Evolutionary conservation across 1,140 invertebrate species (phyloP), one percentile per base, ranked within the genome.

Genomic region (Cyclina sinensis): DNA sequence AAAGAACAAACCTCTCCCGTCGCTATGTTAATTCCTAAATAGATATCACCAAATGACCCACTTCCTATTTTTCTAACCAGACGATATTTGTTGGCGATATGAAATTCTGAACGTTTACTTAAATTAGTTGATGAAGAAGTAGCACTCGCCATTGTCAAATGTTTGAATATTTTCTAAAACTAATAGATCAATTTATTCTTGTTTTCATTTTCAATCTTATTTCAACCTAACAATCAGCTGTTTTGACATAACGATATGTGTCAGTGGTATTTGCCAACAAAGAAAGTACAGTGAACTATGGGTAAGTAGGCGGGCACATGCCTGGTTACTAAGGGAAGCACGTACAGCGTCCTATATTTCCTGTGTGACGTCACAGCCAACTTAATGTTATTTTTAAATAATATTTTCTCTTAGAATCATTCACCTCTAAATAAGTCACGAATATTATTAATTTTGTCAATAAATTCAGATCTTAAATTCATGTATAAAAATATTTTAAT

Each of bases 31-130:
- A 93, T 92, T 70, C 98, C 98, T 95, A 99, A 96, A 96, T 99
- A 99, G 96, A 99, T 99, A 96, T 99, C 99, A 93, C 99, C 99
- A 96, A 99, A 99, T 57, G 99, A 99, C 90, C 99, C 99, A 95
- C 98, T 99, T 90, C 99, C 99, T 95, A 99, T 99, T 97, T 99
- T 99, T 94, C 99, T 97, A 94, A 99, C 99, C 91, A 99, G 97
- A 94, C 99, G 97, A 96, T 99, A 99, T 96, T 99, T 99, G 96
- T 99, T 99, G 93, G 99, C 98, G 94, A 99, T 98, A 96, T 99
- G 97, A 91, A 99, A 97, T 97, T 99, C 99, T 62, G 88, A 89
- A 35, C 54, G 30, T 39, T 59, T 59, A 35, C 30, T 59, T n/a
- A 62, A 14, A n/a, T 78, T 87, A 54, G 11, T 59, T n/a, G 24